Evolutionary conservation across 2,113 vertebrate species (phyloP).

Genomic region (Menura novaehollandiae): DNA sequence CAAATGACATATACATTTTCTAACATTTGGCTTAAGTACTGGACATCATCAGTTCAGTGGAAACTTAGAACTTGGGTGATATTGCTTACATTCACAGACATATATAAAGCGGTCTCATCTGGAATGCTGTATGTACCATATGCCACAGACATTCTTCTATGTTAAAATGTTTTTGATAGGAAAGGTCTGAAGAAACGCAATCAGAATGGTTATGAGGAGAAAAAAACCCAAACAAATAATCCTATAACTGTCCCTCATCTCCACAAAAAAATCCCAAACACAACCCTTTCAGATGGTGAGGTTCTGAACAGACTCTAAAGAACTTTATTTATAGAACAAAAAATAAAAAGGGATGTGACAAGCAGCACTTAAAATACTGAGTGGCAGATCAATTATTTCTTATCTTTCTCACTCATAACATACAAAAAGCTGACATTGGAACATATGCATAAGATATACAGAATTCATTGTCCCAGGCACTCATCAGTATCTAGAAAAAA

Average conservation of each 20-base stretch:
- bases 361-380: neutral
- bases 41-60: neutral
- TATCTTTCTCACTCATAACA: neutral
- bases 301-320: neutral
- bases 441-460: neutral
- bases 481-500: neutral
- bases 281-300: neutral
- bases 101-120: neutral
- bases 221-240: rapidly evolving
- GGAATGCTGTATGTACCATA: neutral
- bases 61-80: neutral
- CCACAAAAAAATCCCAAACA: neutral
- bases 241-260: rapidly evolving
- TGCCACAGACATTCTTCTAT: neutral
- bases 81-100: neutral
- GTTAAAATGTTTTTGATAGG: neutral
- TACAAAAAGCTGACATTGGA: neutral
- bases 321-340: neutral
- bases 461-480: neutral
- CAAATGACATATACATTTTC: neutral
- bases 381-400: neutral
- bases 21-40: neutral
- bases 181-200: neutral
- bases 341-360: neutral
- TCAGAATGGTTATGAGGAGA: neutral